Conservation (phyloP, 2,888 invertebrate species). For the Caenorhabditis japonica region DNA sequence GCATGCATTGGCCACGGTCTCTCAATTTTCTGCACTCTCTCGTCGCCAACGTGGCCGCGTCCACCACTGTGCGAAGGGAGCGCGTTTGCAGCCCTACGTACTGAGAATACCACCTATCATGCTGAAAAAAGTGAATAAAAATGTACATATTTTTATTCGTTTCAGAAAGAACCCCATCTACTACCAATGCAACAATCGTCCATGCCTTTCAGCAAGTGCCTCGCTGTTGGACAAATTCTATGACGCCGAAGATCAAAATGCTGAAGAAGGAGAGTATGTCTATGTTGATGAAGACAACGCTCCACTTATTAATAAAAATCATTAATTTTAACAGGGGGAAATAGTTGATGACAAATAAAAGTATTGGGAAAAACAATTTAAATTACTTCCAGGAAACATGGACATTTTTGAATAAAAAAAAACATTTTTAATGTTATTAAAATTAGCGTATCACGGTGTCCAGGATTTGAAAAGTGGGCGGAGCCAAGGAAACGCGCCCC, state of each 20-base stretch:
- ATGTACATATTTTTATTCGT: too few species aligned
- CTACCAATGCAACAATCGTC: conserved; percentile 47
- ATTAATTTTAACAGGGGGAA: background rate
- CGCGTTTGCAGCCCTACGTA: too few species aligned
- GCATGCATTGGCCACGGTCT: too few species aligned
- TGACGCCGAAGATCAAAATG: conserved; percentile 28
- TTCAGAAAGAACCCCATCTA: conserved; percentile 30
- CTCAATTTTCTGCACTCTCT: too few species aligned
- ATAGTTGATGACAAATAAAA: background rate
- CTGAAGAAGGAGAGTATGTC: conserved; percentile 12
- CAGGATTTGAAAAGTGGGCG: background rate
- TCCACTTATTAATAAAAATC: background rate
- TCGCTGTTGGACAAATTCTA: conserved; percentile 38
- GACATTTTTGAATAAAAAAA: too few species aligned
- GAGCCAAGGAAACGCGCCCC: too few species aligned
- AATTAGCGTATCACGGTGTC: too few species aligned
- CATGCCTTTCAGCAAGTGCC: conserved; percentile 35
- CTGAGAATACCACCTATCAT: too few species aligned
- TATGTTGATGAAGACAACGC: conserved; percentile 20
- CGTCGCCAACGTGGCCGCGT: too few species aligned
- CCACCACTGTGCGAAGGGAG: too few species aligned
- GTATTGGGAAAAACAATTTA: background rate
- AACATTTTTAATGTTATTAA: too few species aligned
- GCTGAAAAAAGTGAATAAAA: too few species aligned
- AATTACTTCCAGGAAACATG: background rate